Evolutionary conservation across 2,113 vertebrate genomes (phyloP).

Genomic region (Alexandromys fortis): DNA sequence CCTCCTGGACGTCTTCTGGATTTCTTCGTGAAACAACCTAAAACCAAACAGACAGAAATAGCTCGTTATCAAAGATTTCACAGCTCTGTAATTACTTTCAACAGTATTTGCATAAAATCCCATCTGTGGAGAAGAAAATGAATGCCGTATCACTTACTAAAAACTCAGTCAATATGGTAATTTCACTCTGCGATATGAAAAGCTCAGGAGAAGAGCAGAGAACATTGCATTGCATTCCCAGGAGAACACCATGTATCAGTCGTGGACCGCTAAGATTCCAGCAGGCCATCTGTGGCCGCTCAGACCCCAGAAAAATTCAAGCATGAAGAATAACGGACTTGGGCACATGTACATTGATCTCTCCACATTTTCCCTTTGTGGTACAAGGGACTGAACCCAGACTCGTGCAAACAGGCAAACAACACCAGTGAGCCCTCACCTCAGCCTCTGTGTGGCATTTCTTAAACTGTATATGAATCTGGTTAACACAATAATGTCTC

Average conservation of each 20-base stretch:
- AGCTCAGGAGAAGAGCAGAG: slow-evolving; percentile 8
- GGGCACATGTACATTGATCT: no score
- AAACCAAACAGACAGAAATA: slow-evolving; percentile 77
- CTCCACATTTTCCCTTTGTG: not conserved
- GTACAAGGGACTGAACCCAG: not conserved
- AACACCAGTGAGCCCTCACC: not conserved
- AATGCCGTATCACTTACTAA: not conserved
- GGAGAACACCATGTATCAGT: not conserved
- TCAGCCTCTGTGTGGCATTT: not conserved
- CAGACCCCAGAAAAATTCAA: not conserved
- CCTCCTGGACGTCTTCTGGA: slow-evolving; percentile 98
- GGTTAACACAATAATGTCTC: slow-evolving; percentile 19
- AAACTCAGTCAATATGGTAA: not conserved
- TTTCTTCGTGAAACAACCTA: slow-evolving; percentile 98
- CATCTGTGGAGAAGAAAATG: slow-evolving; percentile 54
- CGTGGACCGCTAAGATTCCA: not conserved
- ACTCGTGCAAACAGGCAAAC: not conserved
- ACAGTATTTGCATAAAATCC: not conserved
- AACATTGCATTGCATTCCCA: not conserved
- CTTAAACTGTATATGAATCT: not conserved
- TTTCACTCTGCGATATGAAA: slow-evolving; percentile 15
- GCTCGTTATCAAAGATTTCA: slow-evolving; percentile 56
- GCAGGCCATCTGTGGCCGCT: not conserved
- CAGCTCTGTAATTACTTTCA: slow-evolving; percentile 44
- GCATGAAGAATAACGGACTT: not conserved